Evolutionary conservation across 2,888 invertebrate species (phyloP), one percentile per base, ranked within the genome.

Genomic region (Xestia rhomboidea): DNA sequence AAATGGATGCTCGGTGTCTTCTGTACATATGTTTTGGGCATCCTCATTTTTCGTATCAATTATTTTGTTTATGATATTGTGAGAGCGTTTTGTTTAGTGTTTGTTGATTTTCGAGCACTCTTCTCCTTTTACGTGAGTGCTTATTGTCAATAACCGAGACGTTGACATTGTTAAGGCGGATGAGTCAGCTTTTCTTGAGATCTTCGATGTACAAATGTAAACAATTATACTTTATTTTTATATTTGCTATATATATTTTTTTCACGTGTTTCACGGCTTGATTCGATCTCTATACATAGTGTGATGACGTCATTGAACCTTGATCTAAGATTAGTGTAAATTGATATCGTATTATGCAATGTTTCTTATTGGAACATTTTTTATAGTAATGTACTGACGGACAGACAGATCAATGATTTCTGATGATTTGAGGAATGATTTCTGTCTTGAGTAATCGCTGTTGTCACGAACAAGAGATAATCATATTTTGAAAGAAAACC

Each of bases 281-380:
- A 79, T 77, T 84, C 82, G 72, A 70, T 60, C 60, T 63, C 81
- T 87, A 87, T 86, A 87, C 74, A 86, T 87, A 87, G 83, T 77
- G 60, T 54, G 69, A 54, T 85, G 85, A 86, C 87, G 85, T 85
- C 88, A 87, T 87, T 76, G 73, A 87, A 82, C 85, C 86, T 89
- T 88, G 86, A 82, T 88, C 86, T 87, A 80, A 86, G 86, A 89
- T 89, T 80, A 88, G 83, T 84, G 83, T 87, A 82, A 87, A 88
- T 89, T 84, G 86, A 88, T 88, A 87, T 87, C 76, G 74, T 78
- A 76, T 87, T 87, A 85, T 86, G 83, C 86, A 88, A 87, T 87
- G 79, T 79, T 82, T 84, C 77, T 76, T 82, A 82, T 82, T 77
- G 70, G 73, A 81, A 85, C 77, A 81, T 84, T 81, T 84, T 86